These are phyloP conservation scores for Beroe ovata DNA, from an alignment of 37 sponge, comb jelly and placozoan species.

Conservation along the genomic window DNA sequence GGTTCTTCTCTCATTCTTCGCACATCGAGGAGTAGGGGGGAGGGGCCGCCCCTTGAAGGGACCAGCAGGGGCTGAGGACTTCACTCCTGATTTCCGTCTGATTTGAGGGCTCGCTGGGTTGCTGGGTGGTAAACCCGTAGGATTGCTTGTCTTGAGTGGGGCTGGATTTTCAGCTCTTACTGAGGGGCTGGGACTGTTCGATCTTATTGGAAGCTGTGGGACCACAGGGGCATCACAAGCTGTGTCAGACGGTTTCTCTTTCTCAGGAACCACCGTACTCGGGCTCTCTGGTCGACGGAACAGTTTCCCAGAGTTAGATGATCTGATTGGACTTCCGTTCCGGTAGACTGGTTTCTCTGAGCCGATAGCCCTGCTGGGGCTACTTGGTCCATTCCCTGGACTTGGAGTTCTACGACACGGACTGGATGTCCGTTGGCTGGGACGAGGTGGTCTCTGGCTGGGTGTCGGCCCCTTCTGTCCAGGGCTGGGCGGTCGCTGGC, in stretches of 20 bases:
- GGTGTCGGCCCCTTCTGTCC: neutral
- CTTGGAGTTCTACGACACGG: neutral
- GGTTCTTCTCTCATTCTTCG: neutral
- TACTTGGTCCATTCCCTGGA: neutral
- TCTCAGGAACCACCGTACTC: neutral
- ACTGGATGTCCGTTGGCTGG: neutral
- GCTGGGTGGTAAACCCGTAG: neutral
- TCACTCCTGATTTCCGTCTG: neutral
- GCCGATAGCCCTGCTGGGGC: neutral
- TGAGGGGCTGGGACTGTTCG: neutral
- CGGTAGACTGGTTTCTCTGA: neutral
- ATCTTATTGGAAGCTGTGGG: neutral
- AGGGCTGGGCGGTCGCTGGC: neutral
- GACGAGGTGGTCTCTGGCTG: neutral
- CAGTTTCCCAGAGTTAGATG: neutral
- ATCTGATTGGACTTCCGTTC: neutral
- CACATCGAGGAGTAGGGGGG: slow-evolving; percentile 52
- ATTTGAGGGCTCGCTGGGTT: neutral
- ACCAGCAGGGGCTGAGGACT: neutral
- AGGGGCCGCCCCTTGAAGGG: neutral
- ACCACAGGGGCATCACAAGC: neutral
- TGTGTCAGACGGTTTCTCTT: neutral
- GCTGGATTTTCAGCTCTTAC: neutral
- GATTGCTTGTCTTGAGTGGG: neutral
- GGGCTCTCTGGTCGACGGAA: neutral